Evolutionary conservation across 1,140 invertebrate species (phyloP).

Genomic region (Watersipora subatra): DNA sequence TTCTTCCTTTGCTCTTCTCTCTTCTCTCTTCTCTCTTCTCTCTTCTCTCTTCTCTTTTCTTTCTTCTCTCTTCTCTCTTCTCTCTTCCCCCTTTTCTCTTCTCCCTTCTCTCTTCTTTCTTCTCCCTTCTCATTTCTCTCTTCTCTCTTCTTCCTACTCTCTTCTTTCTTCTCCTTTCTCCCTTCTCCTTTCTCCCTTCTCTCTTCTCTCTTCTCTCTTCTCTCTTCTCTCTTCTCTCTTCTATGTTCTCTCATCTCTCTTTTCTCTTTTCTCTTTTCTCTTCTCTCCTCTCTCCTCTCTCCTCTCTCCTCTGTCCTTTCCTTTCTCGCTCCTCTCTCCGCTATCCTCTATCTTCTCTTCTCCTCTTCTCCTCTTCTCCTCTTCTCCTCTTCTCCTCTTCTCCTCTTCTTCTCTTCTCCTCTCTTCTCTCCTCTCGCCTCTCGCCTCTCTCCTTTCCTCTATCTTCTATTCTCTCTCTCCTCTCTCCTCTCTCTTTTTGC

Average conservation of each 20-base stretch:
- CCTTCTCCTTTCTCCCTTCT: neutral
- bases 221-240: neutral
- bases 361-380: too few species aligned
- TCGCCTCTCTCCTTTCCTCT: too few species aligned
- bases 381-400: too few species aligned
- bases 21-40: conserved; percentile 2
- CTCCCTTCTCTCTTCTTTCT: neutral
- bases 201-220: neutral
- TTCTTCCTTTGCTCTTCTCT: neutral
- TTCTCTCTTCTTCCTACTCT: neutral
- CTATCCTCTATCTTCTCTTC: too few species aligned
- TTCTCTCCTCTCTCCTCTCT: neutral
- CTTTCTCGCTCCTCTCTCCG: neutral
- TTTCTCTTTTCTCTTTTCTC: neutral
- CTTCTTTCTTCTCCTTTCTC: conserved; percentile 1
- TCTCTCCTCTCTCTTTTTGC: too few species aligned
- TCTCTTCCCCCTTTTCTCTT: neutral
- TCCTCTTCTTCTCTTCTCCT: too few species aligned
- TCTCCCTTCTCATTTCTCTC: neutral
- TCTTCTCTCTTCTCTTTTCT: conserved; percentile 1
- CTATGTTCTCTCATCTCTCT: neutral
- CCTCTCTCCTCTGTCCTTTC: neutral
- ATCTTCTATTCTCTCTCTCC: too few species aligned
- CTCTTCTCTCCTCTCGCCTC: too few species aligned
- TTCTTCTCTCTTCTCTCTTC: neutral